phyloP scores from a whole-genome alignment of 2,888 invertebrate genomes.

The Drosophila anceps region DNA sequence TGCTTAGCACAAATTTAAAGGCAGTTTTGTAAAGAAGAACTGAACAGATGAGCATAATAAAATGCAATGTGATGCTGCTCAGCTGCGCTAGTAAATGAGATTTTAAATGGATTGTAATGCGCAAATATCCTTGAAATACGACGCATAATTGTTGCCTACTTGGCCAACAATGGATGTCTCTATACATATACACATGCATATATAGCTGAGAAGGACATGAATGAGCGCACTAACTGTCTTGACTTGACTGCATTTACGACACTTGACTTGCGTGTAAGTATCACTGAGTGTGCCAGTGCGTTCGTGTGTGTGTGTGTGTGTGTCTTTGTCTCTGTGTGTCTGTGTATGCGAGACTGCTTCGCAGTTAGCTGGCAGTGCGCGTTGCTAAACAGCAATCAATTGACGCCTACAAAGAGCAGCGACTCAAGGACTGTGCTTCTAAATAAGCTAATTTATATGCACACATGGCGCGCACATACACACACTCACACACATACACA shows the following conservation, averaged over 20 bases:
- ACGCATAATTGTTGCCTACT: conserved; percentile 22
- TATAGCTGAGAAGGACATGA: conserved; percentile 4
- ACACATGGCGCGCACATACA: conserved; percentile 33
- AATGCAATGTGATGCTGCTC: background rate
- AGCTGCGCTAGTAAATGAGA: conserved; percentile 10
- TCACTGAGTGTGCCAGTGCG: background rate
- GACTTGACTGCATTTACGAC: conserved; percentile 35
- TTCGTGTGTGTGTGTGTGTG: background rate
- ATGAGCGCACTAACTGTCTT: conserved; percentile 8
- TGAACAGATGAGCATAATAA: background rate
- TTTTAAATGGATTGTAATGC: conserved; percentile 23
- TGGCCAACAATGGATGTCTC: conserved; percentile 4
- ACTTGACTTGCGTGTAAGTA: conserved; percentile 8
- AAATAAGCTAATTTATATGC: conserved; percentile 72
- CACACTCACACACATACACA: conserved; percentile 1
- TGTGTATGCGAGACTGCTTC: conserved; percentile 4
- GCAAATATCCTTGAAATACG: conserved; percentile 11
- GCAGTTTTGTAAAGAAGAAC: background rate
- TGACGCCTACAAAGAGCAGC: conserved; percentile 40
- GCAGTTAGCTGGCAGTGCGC: conserved; percentile 17
- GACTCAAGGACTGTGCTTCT: conserved; percentile 59
- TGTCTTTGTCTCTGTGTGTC: background rate
- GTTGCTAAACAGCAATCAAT: conserved; percentile 63
- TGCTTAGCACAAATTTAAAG: conserved; percentile 25
- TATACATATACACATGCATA: too few relatives aligned